Evolutionary conservation across 2,113 vertebrate genomes (phyloP).

Genomic region (Oxyruncus cristatus): DNA sequence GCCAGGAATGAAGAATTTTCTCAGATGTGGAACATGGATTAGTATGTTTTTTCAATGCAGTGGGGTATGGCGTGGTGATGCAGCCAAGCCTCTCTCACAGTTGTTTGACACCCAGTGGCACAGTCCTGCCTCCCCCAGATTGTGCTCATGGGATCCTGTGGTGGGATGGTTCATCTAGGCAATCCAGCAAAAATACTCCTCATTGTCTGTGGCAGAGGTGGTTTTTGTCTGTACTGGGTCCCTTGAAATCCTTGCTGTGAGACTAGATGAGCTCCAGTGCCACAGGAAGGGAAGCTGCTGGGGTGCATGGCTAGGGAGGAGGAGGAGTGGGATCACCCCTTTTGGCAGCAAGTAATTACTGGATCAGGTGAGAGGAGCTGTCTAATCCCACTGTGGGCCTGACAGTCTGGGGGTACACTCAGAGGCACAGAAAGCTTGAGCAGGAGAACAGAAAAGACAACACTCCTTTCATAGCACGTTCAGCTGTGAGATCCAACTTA

Average conservation of each 20-base stretch:
- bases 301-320: neutral
- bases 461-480: rapidly evolving
- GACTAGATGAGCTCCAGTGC: neutral
- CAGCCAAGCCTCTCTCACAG: neutral
- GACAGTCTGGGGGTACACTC: neutral
- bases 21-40: neutral
- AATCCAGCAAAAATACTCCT: neutral
- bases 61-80: neutral
- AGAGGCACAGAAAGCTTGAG: neutral
- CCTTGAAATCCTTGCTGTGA: neutral
- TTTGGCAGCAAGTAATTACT: neutral
- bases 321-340: neutral
- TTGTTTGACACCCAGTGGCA: neutral
- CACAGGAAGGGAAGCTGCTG: neutral
- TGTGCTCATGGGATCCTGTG: neutral
- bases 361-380: neutral
- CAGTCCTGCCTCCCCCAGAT: neutral
- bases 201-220: no score
- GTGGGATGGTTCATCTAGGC: neutral
- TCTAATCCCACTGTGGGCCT: neutral
- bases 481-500: neutral
- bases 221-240: neutral
- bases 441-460: neutral
- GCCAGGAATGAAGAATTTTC: neutral
- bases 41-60: neutral